Evolutionary conservation across 2,797 vertebrate species (phyloP).

Genomic region (Prionace glauca): DNA sequence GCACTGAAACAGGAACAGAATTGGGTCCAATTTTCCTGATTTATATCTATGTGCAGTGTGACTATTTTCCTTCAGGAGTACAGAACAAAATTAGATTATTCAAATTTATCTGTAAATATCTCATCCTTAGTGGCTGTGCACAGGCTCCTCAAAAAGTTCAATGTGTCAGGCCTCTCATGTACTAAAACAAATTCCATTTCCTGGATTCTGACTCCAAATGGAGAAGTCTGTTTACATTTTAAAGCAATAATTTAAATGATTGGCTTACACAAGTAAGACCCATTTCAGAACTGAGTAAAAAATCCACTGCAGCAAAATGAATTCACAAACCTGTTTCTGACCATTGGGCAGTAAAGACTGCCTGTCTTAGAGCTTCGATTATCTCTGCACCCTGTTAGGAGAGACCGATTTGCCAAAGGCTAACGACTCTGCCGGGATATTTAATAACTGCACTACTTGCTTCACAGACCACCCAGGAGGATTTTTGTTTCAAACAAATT

Average conservation of each 20-base stretch:
- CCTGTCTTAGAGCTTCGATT: neutral
- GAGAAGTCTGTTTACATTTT: neutral
- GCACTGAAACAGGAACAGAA: constrained; percentile 28
- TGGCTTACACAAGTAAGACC: neutral
- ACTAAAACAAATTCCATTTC: neutral
- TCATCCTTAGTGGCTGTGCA: neutral
- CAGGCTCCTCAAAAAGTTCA: neutral
- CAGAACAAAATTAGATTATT: constrained; percentile 36
- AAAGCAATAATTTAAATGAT: neutral
- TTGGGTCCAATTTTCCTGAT: constrained; percentile 34
- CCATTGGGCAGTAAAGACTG: neutral
- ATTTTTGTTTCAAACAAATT: neutral
- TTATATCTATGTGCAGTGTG: constrained; percentile 20
- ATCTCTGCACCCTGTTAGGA: neutral
- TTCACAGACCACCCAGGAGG: too few relatives aligned
- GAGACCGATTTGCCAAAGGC: neutral
- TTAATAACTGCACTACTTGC: neutral
- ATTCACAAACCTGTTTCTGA: neutral
- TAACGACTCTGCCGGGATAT: neutral
- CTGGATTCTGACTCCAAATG: neutral
- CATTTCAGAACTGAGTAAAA: neutral
- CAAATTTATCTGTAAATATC: constrained; percentile 26
- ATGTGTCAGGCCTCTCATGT: neutral
- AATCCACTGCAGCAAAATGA: neutral
- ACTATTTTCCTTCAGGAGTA: constrained; percentile 12